Conservation (phyloP, 1,140 invertebrate species). For the Euschistus heros region DNA sequence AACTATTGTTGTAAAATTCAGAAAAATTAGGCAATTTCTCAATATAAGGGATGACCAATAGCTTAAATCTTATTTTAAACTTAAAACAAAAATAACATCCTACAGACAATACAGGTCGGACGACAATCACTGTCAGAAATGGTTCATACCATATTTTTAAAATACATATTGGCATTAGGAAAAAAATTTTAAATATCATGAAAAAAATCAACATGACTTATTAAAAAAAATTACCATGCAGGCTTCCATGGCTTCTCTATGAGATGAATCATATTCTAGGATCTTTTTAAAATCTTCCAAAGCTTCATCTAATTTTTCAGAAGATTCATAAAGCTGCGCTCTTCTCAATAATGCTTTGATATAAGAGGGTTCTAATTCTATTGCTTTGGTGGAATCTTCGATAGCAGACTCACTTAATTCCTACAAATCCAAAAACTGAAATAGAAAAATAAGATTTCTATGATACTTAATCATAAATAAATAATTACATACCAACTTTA, state of each 20-base stretch:
- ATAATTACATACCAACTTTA: slow-evolving; percentile 47
- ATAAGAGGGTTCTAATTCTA: slow-evolving; percentile 76
- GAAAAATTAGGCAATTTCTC: no score
- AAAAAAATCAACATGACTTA: no score
- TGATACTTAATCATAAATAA: not conserved
- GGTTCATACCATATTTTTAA: no score
- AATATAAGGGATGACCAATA: no score
- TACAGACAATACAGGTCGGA: no score
- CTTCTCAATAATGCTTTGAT: slow-evolving; percentile 69
- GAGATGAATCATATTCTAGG: slow-evolving; percentile 63
- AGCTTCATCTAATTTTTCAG: slow-evolving; percentile 81
- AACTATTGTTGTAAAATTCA: no score
- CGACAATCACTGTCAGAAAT: no score
- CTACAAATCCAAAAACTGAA: slow-evolving; percentile 35
- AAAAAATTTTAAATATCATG: no score
- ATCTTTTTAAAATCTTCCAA: slow-evolving; percentile 81
- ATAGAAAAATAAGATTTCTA: no score
- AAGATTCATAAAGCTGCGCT: slow-evolving; percentile 72
- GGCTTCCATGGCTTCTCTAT: slow-evolving; percentile 56
- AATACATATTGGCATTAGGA: no score
- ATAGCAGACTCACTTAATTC: slow-evolving; percentile 63
- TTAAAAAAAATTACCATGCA: slow-evolving; percentile 38
- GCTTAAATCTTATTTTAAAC: no score
- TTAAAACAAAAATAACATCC: no score
- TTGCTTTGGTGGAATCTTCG: slow-evolving; percentile 68